A percentile compares a stretch with the other conserved stretches of the same genome.
phyloP scores from a whole-genome alignment of 2,888 invertebrate species.

The Globia sparganii region DNA sequence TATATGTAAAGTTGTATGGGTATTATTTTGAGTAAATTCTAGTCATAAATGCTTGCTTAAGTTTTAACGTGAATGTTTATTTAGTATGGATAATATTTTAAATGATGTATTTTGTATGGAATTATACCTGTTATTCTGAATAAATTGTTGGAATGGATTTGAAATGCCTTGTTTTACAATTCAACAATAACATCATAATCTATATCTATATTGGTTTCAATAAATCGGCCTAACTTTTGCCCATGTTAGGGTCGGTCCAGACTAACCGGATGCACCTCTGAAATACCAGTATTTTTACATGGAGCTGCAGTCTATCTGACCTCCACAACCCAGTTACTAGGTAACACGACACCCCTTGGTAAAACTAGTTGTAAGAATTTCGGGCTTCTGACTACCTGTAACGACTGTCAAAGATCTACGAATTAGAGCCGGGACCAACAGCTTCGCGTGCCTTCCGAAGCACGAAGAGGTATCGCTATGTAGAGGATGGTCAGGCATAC shows the following conservation, averaged over 20 bases:
- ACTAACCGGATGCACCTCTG: neutral
- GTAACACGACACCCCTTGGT: neutral
- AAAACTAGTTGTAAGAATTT: no score
- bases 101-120: conserved; percentile 87
- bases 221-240: neutral
- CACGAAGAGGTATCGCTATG: no score
- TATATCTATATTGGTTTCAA: no score
- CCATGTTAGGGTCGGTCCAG: neutral
- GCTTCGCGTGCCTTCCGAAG: neutral
- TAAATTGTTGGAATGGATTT: conserved; percentile 81
- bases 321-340: neutral
- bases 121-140: conserved; percentile 86
- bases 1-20: conserved; percentile 62
- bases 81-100: conserved; percentile 77
- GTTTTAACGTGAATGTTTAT: conserved; percentile 69
- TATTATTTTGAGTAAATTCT: conserved; percentile 73
- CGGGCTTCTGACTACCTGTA: neutral
- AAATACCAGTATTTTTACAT: neutral
- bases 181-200: neutral
- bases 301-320: neutral
- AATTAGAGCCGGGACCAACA: neutral
- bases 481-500: neutral
- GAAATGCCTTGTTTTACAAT: conserved; percentile 40
- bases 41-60: conserved; percentile 77
- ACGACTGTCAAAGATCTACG: neutral